Conservation (phyloP, 2,797 vertebrate species). For the Pantherophis alleghaniensis region DNA sequence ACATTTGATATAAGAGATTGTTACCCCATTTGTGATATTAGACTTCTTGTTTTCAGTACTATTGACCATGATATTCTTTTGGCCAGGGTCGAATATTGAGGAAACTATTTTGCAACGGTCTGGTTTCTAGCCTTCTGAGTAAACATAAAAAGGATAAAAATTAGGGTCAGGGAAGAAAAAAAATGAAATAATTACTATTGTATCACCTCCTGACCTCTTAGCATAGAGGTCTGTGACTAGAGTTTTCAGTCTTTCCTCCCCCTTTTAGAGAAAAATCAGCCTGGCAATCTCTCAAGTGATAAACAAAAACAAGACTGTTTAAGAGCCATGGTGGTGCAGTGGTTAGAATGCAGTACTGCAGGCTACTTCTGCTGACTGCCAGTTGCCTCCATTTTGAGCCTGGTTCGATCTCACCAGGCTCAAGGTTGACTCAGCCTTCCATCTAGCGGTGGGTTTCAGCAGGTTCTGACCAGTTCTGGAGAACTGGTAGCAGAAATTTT, state of each 20-base stretch:
- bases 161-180: not conserved
- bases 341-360: no score
- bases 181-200: not conserved
- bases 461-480: no score
- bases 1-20: not conserved
- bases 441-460: no score
- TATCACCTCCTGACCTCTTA: not conserved
- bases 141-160: not conserved
- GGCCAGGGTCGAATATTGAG: not conserved
- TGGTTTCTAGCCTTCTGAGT: not conserved
- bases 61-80: not conserved
- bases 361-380: no score
- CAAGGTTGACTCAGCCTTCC: no score
- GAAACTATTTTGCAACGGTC: not conserved
- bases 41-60: not conserved
- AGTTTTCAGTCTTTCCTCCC: not conserved
- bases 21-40: not conserved
- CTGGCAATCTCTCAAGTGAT: not conserved
- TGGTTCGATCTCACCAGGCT: no score
- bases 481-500: no score
- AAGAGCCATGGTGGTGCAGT: no score
- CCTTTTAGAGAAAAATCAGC: not conserved
- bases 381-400: no score
- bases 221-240: not conserved
- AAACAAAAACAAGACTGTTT: not conserved